A percentile compares a stretch with the other conserved stretches of the same genome.
These are phyloP conservation scores for Sebastes hubbsi DNA, from an alignment of 2,797 vertebrate species.

Conservation along the genomic window DNA sequence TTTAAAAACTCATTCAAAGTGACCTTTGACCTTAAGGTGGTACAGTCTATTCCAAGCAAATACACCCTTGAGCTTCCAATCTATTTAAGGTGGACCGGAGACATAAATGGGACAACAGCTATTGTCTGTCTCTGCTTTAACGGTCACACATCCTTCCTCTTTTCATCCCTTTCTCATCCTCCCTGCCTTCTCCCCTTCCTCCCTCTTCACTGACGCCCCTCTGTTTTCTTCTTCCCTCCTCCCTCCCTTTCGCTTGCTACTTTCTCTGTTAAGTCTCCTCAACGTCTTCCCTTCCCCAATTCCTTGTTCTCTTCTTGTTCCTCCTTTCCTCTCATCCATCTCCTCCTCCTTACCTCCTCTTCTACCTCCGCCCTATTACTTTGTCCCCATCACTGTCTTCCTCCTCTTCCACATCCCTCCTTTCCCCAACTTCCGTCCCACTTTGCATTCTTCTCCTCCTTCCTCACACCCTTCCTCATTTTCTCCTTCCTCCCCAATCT, in stretches of 20 bases:
- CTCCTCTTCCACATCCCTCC: neutral
- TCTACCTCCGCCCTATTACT: neutral
- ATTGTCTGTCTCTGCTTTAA: neutral
- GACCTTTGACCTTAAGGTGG: slow-evolving; percentile 26
- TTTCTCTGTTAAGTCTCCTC: neutral
- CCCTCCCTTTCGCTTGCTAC: neutral
- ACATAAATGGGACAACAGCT: neutral
- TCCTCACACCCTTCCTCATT: too few species aligned
- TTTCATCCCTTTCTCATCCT: neutral
- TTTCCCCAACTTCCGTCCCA: neutral
- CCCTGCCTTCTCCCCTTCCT: neutral
- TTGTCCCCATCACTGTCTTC: neutral
- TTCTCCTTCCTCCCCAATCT: too few species aligned
- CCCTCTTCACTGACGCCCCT: neutral
- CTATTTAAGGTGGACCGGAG: slow-evolving; percentile 25
- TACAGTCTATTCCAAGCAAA: neutral
- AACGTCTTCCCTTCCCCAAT: neutral
- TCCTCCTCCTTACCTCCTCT: neutral
- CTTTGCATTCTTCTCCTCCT: neutral
- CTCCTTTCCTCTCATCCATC: neutral
- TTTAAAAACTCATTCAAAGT: neutral
- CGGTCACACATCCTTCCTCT: neutral
- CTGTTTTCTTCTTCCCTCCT: neutral
- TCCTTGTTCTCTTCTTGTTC: neutral
- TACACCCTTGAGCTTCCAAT: neutral